Evolutionary conservation across 2,113 vertebrate species (phyloP), one percentile per base, ranked within the genome.

Genomic region (Microcebus murinus): DNA sequence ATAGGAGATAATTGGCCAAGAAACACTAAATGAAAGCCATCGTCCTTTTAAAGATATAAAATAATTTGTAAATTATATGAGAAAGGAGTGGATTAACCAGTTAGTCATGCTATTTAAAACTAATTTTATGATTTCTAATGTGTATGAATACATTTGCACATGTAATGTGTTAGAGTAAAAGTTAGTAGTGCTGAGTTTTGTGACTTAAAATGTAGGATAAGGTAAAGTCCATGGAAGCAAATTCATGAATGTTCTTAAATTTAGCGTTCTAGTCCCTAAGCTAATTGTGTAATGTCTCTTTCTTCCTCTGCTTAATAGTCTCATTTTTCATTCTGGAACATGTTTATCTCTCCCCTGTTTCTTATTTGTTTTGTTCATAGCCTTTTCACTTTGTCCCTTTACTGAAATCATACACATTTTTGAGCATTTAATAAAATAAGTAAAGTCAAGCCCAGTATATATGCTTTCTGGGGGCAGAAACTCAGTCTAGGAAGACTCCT

Each of bases 71-170:
- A 90, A 87, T 87, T 48, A 94, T 90, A 84, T 94, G 81, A 87
- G 14, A 57, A 21, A 67, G 23, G 91, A 42, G 77, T 55, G 67
- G 21, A 23, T 61, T 83, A 89, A 91, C 15, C 87, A 4, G 6
- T 31, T 71, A 70, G 50, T 71, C 12, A 42, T 36, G 21, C 6
- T 74, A 91, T 63, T 92, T 87, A 50, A 83, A 94, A 95, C 74
- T 74, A 93, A 71, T 85, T 89, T 76, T 86, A 34, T 70, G 39
- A 89, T 91, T 96, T 86, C 17, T 91, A 91, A 92, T 77, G 18
- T 29, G 70, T 76, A 70, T 50, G 15, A 77, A 87, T 84, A 94
- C 2, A 36, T 88, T 65, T 65, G 0, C 8, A 85, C 31, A 34
- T 77, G 25, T 70, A 74, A 68, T 70, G 27, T 88, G 42, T 83